Conservation (phyloP, 2,113 vertebrate genomes). For the Hylia prasina region DNA sequence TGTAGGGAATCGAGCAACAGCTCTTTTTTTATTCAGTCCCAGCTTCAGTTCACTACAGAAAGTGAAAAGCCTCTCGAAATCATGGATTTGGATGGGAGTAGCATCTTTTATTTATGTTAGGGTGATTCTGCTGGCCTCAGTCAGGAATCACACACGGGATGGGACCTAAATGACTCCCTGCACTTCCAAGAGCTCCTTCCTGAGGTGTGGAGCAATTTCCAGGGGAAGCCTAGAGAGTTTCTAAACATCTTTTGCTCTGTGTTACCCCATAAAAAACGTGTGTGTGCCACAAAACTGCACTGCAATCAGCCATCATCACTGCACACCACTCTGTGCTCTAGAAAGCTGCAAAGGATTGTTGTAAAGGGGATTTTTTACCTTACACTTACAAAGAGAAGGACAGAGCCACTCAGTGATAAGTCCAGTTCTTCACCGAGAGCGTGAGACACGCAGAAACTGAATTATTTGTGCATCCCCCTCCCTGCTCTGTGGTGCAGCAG, state of each 20-base stretch:
- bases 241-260: background rate
- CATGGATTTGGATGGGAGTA: background rate
- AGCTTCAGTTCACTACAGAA: background rate
- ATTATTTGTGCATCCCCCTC: background rate
- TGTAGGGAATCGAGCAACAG: background rate
- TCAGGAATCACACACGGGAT: background rate
- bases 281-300: background rate
- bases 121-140: background rate
- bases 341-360: background rate
- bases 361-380: background rate
- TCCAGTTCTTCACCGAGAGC: background rate
- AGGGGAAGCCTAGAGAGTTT: background rate
- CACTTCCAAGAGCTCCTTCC: background rate
- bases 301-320: background rate
- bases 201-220: background rate
- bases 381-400: background rate
- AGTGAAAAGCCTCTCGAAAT: background rate
- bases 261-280: rapidly evolving
- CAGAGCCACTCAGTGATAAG: background rate
- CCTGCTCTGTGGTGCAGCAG: background rate
- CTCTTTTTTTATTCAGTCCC: background rate
- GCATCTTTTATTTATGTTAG: background rate
- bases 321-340: background rate
- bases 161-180: background rate
- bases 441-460: background rate